These are phyloP conservation scores for Manis pentadactyla DNA, from an alignment of 2,797 vertebrate species.

Conservation along the genomic window DNA sequence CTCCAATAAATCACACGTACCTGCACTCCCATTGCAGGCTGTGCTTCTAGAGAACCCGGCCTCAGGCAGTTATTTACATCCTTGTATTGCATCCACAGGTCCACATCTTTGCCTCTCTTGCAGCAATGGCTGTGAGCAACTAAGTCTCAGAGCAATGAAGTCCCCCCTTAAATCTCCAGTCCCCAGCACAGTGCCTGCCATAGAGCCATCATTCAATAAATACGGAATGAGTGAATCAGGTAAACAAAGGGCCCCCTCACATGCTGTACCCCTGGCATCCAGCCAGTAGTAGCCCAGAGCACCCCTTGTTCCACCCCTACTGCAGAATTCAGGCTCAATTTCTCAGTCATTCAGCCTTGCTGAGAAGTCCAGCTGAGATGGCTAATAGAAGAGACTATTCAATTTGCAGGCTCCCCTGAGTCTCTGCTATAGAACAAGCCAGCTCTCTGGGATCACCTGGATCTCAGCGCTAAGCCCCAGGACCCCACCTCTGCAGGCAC, in stretches of 20 bases:
- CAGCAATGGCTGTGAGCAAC: not conserved
- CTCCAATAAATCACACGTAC: not conserved
- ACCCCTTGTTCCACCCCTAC: not conserved
- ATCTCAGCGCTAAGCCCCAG: not conserved
- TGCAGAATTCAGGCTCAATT: constrained; percentile 30
- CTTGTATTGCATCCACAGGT: not conserved
- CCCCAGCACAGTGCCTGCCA: not conserved
- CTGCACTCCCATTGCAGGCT: not conserved
- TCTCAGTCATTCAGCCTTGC: constrained; percentile 53
- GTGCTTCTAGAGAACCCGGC: not conserved
- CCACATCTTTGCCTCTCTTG: not conserved
- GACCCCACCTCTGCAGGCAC: not conserved
- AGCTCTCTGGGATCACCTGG: constrained; percentile 8
- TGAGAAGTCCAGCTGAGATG: constrained; percentile 54
- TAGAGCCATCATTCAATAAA: not conserved
- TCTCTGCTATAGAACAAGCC: not conserved
- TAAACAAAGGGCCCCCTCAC: not conserved
- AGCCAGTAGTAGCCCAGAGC: not conserved
- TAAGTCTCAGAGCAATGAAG: not conserved
- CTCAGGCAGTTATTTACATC: not conserved
- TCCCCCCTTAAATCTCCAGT: not conserved
- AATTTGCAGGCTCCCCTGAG: constrained; percentile 53
- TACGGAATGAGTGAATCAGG: not conserved
- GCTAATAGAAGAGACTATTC: constrained; percentile 67
- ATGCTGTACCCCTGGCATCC: not conserved